Conservation (phyloP, 2,888 invertebrate species). For the Hymenopus coronatus region DNA sequence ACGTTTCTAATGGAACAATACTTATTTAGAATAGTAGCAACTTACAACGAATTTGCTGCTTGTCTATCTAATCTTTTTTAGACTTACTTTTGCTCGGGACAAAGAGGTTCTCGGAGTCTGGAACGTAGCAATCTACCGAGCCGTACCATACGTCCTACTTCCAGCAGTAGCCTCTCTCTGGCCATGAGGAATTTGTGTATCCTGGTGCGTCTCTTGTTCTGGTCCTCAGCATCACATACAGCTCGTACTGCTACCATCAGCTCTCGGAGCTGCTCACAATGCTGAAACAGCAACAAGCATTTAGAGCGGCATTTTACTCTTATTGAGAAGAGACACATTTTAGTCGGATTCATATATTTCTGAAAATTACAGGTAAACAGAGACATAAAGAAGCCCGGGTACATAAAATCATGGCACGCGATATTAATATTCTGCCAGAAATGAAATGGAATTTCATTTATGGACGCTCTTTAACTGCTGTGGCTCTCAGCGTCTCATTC, state of each 20-base stretch:
- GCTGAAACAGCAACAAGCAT: conserved; percentile 44
- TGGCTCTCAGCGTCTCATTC: too few species aligned
- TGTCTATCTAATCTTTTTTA: neutral
- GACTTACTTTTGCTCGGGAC: conserved; percentile 41
- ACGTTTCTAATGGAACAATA: too few species aligned
- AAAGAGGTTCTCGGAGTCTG: conserved; percentile 62
- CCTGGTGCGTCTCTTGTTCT: conserved; percentile 33
- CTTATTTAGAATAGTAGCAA: too few species aligned
- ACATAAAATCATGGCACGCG: too few species aligned
- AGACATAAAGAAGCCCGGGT: too few species aligned
- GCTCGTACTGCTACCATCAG: conserved; percentile 51
- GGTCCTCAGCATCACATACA: conserved; percentile 23
- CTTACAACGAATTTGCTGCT: too few species aligned
- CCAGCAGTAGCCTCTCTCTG: conserved; percentile 63
- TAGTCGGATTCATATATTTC: too few species aligned
- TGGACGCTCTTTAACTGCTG: too few species aligned
- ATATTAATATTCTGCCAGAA: too few species aligned
- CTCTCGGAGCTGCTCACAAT: conserved; percentile 60
- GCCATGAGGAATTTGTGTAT: conserved; percentile 57
- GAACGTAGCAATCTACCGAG: conserved; percentile 65
- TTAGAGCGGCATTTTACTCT: neutral
- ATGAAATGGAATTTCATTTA: too few species aligned
- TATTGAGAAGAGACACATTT: too few species aligned
- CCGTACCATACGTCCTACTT: conserved; percentile 69
- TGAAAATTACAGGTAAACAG: too few species aligned